These are phyloP conservation scores for Aythya fuligula DNA, from an alignment of 2,797 vertebrate genomes.

Conservation along the genomic window DNA sequence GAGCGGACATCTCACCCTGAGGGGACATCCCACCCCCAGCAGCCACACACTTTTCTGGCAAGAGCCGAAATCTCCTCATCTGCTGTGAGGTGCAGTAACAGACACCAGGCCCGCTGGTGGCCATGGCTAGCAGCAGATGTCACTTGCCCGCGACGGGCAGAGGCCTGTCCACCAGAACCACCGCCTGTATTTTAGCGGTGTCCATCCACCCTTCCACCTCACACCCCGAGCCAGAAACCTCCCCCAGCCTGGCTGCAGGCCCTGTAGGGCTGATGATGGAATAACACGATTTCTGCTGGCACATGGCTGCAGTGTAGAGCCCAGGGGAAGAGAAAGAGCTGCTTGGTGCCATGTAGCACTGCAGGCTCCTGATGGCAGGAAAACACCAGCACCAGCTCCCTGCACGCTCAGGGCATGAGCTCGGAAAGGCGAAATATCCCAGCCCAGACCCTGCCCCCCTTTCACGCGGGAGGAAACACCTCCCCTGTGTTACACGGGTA, in stretches of 20 bases:
- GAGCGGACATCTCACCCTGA: background rate
- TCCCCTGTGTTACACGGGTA: background rate
- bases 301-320: accelerated
- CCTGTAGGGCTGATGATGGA: accelerated
- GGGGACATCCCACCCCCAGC: accelerated
- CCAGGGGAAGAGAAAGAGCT: background rate
- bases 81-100: accelerated
- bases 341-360: no score
- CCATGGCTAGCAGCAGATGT: accelerated
- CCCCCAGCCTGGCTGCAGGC: background rate
- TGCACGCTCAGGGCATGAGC: no score
- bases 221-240: background rate
- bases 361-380: background rate
- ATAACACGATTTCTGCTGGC: background rate
- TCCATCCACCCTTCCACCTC: background rate
- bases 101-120: accelerated
- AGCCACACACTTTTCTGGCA: background rate
- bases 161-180: background rate
- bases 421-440: background rate
- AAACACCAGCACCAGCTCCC: background rate
- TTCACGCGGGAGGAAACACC: background rate
- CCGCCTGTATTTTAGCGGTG: accelerated
- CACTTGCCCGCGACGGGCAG: accelerated
- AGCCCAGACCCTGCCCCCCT: background rate
- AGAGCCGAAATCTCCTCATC: background rate